Base-by-base conservation (phyloP, 2,888 invertebrate species). In the Neoitamus cyanurus region DNA sequence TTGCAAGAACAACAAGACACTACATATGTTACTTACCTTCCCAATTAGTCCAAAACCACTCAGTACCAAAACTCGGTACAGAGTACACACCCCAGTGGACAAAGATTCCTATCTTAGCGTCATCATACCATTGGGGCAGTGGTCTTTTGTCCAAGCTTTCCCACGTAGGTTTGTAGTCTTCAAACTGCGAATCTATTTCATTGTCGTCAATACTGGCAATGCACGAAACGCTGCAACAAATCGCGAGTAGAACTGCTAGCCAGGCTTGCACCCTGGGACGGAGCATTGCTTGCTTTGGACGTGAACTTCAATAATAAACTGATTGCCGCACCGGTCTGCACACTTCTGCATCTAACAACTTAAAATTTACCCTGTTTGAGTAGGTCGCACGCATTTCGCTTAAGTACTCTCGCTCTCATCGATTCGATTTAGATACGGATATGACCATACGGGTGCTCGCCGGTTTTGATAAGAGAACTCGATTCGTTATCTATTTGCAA, bases 41-140 rank as follows among this genome's bases (percentile, higher is more conserved):
- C 97, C 97, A 98, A 88, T 94, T 92, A 20, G 91, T 92, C 98
- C 98, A 98, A 90, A 98, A 98, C 98, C 98, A 98, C 92, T 98
- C 98, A 0, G 95, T 94, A 0, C 94, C 94, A 90, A 94, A 96
- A 89, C 96, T 95, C 0, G 97, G 98, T 13, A 98, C 98, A 0
- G 97, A 94, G 89, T 95, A 98, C 0, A 98, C 96, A 0, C 98
- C 98, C 97, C 97, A 98, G 89, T 98, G 98, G 58, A 98, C 92
- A 89, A 98, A 98, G 88, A 98, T 97, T 2, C 98, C 98, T 86
- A 91, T 88, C 92, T 98, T 98, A 0, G 95, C 96, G 83, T 96
- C 93, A 89, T 98, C 98, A 89, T 96, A 98, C 98, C 98, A 98
- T 1, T 89, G 86, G 0, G 98, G 98, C 84, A 98, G 89, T 0